These are phyloP conservation scores for Crepidodera aurea DNA, from an alignment of 2,888 invertebrate genomes.

Conservation along the genomic window DNA sequence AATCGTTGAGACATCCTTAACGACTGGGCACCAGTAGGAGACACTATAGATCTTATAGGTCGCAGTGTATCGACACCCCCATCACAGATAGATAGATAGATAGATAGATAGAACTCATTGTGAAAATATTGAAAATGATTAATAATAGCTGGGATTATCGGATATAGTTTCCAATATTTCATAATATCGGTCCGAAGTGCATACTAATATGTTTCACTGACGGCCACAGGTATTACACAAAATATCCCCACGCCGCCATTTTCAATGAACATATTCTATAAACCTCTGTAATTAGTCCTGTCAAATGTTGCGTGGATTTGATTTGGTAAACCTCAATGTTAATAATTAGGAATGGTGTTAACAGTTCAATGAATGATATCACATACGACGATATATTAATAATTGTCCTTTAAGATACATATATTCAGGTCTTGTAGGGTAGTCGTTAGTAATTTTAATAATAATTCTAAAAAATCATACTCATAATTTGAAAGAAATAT, in stretches of 20 bases:
- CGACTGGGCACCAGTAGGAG: no score
- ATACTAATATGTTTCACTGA: constrained; percentile 8
- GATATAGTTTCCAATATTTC: neutral
- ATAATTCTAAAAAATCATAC: no score
- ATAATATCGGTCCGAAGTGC: neutral
- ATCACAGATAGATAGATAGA: no score
- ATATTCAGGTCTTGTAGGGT: no score
- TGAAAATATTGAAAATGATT: neutral
- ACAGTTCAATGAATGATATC: constrained; percentile 4
- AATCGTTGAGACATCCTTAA: no score
- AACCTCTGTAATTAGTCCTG: constrained; percentile 6
- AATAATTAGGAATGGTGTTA: constrained; percentile 5
- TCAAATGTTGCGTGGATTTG: constrained; percentile 6
- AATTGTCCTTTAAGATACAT: neutral
- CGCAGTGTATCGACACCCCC: no score
- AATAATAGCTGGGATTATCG: neutral
- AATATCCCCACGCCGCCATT: constrained; percentile 4
- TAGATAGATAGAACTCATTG: no score
- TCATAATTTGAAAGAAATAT: no score
- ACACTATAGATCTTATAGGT: no score
- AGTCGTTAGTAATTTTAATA: no score
- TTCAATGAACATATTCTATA: constrained; percentile 10
- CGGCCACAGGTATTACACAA: constrained; percentile 3
- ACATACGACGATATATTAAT: neutral
- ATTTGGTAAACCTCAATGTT: neutral